These are phyloP conservation scores for Cryptoprocta ferox DNA, from an alignment of 2,797 vertebrate species.

Conservation along the genomic window DNA sequence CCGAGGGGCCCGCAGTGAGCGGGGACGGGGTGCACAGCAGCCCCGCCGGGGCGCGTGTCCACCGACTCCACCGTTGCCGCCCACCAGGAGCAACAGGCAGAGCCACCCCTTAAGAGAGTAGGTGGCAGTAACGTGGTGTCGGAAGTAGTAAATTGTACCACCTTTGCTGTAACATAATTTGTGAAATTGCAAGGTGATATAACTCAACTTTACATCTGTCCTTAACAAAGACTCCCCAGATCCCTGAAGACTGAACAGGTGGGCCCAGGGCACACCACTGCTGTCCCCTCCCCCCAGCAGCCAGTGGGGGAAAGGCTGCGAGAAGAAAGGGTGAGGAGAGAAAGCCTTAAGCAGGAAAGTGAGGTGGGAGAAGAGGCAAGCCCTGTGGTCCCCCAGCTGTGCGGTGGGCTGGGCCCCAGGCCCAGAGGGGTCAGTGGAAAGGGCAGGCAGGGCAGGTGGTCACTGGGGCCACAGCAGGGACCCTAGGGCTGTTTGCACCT, in stretches of 20 bases:
- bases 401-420: too few species aligned
- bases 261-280: neutral
- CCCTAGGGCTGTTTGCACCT: neutral
- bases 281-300: neutral
- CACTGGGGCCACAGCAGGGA: neutral
- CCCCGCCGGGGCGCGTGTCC: too few species aligned
- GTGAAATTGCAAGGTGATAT: neutral
- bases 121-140: neutral
- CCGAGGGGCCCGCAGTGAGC: too few species aligned
- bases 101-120: neutral
- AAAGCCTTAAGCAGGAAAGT: neutral
- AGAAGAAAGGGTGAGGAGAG: too few species aligned
- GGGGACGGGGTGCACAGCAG: too few species aligned
- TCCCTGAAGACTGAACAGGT: too few species aligned
- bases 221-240: neutral
- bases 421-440: neutral
- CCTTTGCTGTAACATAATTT: neutral
- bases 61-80: too few species aligned
- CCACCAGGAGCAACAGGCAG: neutral
- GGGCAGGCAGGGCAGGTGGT: neutral
- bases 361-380: neutral
- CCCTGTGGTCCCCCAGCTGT: too few species aligned
- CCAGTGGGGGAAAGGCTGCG: fast-evolving
- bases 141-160: neutral
- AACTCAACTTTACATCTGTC: neutral